Conservation (phyloP, 1,140 invertebrate species). For the Drosophila tani region DNA sequence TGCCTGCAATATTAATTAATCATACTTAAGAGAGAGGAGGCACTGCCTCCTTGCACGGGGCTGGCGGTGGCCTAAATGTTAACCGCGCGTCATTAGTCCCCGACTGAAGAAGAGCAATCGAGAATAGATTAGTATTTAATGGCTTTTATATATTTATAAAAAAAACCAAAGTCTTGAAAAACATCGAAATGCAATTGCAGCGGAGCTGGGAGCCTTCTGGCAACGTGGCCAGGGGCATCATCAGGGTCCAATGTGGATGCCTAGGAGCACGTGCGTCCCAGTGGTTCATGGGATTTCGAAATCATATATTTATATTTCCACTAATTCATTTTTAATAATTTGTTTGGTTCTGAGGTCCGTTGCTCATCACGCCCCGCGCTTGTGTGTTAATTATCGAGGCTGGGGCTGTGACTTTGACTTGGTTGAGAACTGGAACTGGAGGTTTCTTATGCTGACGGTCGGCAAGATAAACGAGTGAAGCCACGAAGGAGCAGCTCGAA, state of each 20-base stretch:
- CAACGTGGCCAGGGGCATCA: constrained; percentile 57
- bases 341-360: constrained; percentile 74
- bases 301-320: constrained; percentile 83
- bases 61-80: constrained; percentile 54
- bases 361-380: constrained; percentile 80
- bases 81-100: constrained; percentile 67
- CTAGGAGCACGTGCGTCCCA: constrained; percentile 59
- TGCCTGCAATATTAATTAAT: constrained; percentile 55
- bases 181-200: constrained; percentile 74
- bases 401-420: constrained; percentile 39
- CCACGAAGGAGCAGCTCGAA: constrained; percentile 63
- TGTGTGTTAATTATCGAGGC: constrained; percentile 79
- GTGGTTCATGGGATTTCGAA: constrained; percentile 66
- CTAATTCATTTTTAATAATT: constrained; percentile 85
- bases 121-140: constrained; percentile 85
- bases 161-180: constrained; percentile 48
- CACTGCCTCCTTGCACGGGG: constrained; percentile 43
- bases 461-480: constrained; percentile 65
- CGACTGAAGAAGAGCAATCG: constrained; percentile 69
- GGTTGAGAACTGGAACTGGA: constrained; percentile 20
- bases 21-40: constrained; percentile 56
- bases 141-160: constrained; percentile 74
- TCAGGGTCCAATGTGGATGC: constrained; percentile 47
- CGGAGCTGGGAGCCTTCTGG: constrained; percentile 16
- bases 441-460: constrained; percentile 61